These are phyloP conservation scores for Anomalospiza imberbis DNA, from an alignment of 2,797 vertebrate species.

Conservation along the genomic window DNA sequence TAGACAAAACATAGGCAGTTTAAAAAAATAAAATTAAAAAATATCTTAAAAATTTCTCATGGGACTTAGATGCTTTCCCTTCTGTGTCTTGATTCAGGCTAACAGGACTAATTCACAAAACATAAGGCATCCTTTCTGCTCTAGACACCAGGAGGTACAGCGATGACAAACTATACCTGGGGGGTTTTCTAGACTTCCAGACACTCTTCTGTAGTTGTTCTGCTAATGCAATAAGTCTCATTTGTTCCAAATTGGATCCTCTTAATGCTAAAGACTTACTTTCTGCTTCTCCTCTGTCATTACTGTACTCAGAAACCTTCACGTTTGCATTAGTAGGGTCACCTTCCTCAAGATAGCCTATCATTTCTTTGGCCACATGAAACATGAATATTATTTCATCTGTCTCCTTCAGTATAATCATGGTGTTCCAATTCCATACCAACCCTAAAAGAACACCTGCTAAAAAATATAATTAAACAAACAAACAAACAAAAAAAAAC, in stretches of 20 bases:
- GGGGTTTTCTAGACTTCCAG: not conserved
- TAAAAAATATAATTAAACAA: not conserved
- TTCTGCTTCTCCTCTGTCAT: not conserved
- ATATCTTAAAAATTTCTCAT: not conserved
- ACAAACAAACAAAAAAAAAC: not conserved
- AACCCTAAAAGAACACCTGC: not conserved
- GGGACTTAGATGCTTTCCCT: not conserved
- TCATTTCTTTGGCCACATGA: not conserved
- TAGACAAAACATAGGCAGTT: not conserved
- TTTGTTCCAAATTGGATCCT: not conserved
- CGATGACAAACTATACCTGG: not conserved
- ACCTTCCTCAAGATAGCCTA: not conserved
- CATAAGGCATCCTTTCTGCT: not conserved
- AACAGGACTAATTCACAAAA: not conserved
- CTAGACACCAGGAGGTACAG: not conserved
- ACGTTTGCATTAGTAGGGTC: not conserved
- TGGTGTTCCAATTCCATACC: not conserved
- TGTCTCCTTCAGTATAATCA: not conserved
- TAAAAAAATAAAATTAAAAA: not conserved
- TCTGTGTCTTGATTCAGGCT: not conserved
- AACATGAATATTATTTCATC: not conserved
- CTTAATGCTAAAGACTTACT: not conserved
- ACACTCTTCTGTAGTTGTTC: not conserved
- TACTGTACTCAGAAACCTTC: not conserved
- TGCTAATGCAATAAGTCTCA: not conserved